Evolutionary conservation across 2,113 vertebrate species (phyloP), one percentile per base, ranked within the genome.

Genomic region (Gnathonemus echidnorhynchus): DNA sequence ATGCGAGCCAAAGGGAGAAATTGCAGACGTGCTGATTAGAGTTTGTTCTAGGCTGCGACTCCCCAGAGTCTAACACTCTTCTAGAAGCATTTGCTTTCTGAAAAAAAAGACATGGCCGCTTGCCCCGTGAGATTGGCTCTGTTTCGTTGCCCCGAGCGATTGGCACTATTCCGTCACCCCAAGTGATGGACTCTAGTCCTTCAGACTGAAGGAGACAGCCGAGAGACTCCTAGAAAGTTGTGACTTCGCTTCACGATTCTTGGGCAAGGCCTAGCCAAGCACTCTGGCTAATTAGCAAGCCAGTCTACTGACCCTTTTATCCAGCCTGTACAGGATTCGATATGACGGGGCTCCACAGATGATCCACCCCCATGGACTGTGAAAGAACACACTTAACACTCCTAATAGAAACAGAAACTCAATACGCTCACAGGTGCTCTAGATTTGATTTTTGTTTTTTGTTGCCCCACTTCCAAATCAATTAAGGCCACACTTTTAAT

Each of bases 401-500:
- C 15, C 24, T 56, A 62, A 53, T 39, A 31, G 89, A 62, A 80
- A 17, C 50, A 46, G 13, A 39, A 27, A 52, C 31, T 84, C 8
- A 46, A 52, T 50, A 27, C 53, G 3, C 80, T 62, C 39, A 19
- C 7, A 35, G 39, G 39, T 62, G 42, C n/a, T 45, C 80, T 21
- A 19, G 77, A 21, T 35, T 62, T 15, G 6, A 77, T 58, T 15
- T 27, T 11, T 66, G 39, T 77, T 80, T 80, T 17, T n/a, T 31
- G 11, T 42, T 19, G 6, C 77, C 80, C 74, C 52, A 19, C 31
- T 53, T n/a, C 50, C 39, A 45, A 58, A 48, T 85, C 87, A 11
- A 88, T 88, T 88, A 42, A 45, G 35, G 24, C 11, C 39, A 39
- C 39, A n/a, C 4, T 39, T 35, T 50, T 89, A 89, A 89, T 89